Conservation (phyloP, 2,113 vertebrate species). For the Elgaria multicarinata region DNA sequence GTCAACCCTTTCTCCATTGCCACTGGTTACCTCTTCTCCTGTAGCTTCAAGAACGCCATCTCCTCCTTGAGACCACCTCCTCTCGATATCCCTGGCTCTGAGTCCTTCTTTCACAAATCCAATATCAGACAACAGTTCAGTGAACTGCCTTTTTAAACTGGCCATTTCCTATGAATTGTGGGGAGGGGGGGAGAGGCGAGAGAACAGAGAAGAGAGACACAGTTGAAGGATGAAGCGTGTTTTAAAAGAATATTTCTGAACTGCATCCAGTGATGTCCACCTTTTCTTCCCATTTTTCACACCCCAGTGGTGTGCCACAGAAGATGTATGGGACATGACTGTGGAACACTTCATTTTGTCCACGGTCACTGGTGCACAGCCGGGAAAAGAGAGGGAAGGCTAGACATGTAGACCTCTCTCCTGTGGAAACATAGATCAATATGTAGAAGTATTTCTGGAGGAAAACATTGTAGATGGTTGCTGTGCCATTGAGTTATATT, state of each 20-base stretch:
- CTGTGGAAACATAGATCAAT: not conserved
- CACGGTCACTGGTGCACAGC: not conserved
- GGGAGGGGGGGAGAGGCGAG: rapidly evolving
- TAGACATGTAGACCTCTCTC: not conserved
- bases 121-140: slow-evolving; percentile 95
- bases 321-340: not conserved
- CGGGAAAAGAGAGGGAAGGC: too few relatives aligned
- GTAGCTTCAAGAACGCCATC: slow-evolving; percentile 92
- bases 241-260: not conserved
- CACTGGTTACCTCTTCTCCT: slow-evolving; percentile 87
- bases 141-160: slow-evolving; percentile 94
- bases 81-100: slow-evolving; percentile 90
- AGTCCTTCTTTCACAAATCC: slow-evolving; percentile 95
- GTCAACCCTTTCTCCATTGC: not conserved
- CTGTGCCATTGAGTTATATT: not conserved
- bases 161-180: slow-evolving; percentile 87
- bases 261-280: not conserved
- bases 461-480: not conserved
- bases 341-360: not conserved
- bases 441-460: not conserved
- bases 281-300: not conserved
- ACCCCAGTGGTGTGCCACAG: not conserved
- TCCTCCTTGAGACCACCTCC: slow-evolving; percentile 80
- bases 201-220: not conserved
- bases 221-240: not conserved